Conservation (phyloP, 2,888 invertebrate genomes). For the Lathronympha strigana region DNA sequence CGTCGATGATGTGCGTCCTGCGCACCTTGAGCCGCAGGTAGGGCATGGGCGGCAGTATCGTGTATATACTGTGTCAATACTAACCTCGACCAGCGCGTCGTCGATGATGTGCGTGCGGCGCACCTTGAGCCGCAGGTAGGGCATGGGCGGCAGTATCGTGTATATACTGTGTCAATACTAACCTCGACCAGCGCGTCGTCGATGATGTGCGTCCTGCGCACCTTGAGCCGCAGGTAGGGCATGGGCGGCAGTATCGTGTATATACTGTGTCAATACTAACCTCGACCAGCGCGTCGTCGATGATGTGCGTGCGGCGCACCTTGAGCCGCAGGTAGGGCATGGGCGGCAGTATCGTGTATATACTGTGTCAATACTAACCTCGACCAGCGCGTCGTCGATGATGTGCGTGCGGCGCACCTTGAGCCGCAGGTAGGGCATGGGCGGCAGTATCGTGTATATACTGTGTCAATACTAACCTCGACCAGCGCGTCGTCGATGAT, state of each 20-base stretch:
- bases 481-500: slow-evolving; percentile 94
- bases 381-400: slow-evolving; percentile 93
- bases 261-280: too few species aligned
- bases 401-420: slow-evolving; percentile 93
- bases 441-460: too few species aligned
- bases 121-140: slow-evolving; percentile 89
- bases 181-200: slow-evolving; percentile 96
- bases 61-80: too few species aligned
- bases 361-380: slow-evolving; percentile 73
- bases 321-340: slow-evolving; percentile 93
- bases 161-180: slow-evolving; percentile 57
- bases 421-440: slow-evolving; percentile 93
- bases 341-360: too few species aligned
- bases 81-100: slow-evolving; percentile 92
- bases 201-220: slow-evolving; percentile 93
- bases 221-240: slow-evolving; percentile 93
- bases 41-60: slow-evolving; percentile 91
- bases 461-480: slow-evolving; percentile 88
- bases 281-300: slow-evolving; percentile 96
- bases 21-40: slow-evolving; percentile 93
- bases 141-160: too few species aligned
- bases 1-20: slow-evolving; percentile 87
- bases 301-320: slow-evolving; percentile 92
- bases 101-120: slow-evolving; percentile 93
- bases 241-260: too few species aligned